Conservation (phyloP, 2,113 vertebrate genomes). For the Oxyura jamaicensis region DNA sequence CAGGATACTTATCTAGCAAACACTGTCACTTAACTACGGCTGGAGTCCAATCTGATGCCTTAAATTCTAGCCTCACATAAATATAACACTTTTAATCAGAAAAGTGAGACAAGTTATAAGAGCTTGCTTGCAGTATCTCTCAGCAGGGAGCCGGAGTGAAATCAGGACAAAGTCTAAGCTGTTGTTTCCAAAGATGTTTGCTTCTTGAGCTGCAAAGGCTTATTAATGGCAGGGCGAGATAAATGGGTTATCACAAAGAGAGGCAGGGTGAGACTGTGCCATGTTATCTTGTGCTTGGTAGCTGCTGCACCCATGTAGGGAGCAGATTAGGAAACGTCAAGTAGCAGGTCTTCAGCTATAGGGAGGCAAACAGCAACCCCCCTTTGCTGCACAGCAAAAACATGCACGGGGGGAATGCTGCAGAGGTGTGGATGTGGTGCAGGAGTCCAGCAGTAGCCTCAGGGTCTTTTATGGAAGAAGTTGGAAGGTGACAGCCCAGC, state of each 20-base stretch:
- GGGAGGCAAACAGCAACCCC: background rate
- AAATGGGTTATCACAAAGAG: background rate
- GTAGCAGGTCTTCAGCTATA: background rate
- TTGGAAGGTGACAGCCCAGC: background rate
- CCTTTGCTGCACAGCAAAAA: background rate
- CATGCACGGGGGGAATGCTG: background rate
- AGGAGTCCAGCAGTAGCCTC: background rate
- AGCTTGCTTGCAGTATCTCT: slow-evolving; percentile 12
- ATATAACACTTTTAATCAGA: slow-evolving; percentile 60
- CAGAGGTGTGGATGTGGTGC: background rate
- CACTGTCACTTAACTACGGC: background rate
- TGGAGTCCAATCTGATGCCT: slow-evolving; percentile 43
- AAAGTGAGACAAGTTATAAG: slow-evolving; percentile 30
- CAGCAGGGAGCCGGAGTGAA: slow-evolving; percentile 26
- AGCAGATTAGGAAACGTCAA: rapidly evolving
- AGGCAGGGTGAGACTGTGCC: rapidly evolving
- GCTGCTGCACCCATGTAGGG: background rate
- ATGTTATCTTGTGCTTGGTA: background rate
- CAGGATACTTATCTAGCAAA: slow-evolving; percentile 12
- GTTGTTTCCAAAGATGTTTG: background rate
- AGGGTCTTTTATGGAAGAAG: background rate
- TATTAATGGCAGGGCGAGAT: background rate
- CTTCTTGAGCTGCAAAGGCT: background rate
- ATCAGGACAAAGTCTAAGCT: background rate
- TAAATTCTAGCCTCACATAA: slow-evolving; percentile 33